phyloP scores from a whole-genome alignment of 2,888 invertebrate genomes.

The Trileptium ribeirensis region DNA sequence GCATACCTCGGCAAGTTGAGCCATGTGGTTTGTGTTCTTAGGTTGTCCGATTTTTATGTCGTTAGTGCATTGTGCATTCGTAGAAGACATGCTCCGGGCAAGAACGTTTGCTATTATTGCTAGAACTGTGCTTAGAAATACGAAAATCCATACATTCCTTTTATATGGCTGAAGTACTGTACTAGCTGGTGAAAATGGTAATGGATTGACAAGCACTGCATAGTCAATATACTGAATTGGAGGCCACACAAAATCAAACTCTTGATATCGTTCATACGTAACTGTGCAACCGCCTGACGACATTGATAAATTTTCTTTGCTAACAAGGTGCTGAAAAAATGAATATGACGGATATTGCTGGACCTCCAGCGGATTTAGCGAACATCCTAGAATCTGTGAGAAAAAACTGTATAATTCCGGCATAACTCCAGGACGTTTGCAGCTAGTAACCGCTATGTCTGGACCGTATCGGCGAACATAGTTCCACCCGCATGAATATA shows the following conservation, averaged over 20 bases:
- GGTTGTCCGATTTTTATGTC: no score
- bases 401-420: not conserved
- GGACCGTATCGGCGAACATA: not conserved
- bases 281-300: not conserved
- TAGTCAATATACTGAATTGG: not conserved
- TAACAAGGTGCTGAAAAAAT: not conserved
- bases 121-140: not conserved
- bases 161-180: not conserved
- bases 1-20: no score
- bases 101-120: not conserved
- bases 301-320: not conserved
- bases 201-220: not conserved
- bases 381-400: not conserved
- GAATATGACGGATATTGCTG: not conserved
- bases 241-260: not conserved
- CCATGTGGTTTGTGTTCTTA: no score
- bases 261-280: not conserved
- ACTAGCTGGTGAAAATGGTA: not conserved
- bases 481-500: not conserved
- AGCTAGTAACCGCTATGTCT: no score
- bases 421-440: not conserved
- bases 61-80: no score
- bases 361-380: not conserved
- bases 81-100: no score
- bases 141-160: not conserved